These are phyloP conservation scores for Labeo catla DNA, from an alignment of 2,113 vertebrate genomes.

Conservation along the genomic window DNA sequence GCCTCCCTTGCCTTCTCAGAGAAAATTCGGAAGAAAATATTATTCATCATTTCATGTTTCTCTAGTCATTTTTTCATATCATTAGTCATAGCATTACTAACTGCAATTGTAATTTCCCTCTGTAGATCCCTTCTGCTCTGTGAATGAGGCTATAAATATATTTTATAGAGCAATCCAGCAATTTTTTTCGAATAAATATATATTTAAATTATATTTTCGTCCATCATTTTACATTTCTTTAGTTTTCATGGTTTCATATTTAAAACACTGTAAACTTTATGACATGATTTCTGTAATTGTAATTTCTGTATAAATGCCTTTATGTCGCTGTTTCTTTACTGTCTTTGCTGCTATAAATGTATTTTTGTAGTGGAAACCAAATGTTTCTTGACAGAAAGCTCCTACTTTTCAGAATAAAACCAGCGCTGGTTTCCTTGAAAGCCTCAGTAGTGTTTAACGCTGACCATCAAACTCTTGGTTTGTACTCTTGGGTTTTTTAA, in stretches of 20 bases:
- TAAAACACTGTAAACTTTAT: not conserved
- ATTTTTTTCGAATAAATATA: not conserved
- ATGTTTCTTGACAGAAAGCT: conserved; percentile 30
- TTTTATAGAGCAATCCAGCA: not conserved
- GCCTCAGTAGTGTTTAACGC: conserved; percentile 29
- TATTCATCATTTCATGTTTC: no score
- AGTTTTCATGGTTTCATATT: not conserved
- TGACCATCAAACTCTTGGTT: conserved; percentile 33
- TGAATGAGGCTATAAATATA: not conserved
- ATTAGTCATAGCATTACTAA: no score
- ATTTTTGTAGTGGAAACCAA: conserved; percentile 32
- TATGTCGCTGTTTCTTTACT: not conserved
- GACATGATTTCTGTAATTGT: not conserved
- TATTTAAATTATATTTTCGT: not conserved
- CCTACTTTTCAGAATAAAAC: conserved; percentile 25
- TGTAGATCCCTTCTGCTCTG: no score
- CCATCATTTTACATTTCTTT: not conserved
- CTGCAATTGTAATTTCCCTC: no score
- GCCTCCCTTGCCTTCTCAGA: no score
- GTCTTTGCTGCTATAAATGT: conserved; percentile 12
- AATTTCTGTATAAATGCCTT: not conserved
- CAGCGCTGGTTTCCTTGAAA: conserved; percentile 12
- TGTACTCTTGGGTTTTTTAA: not conserved
- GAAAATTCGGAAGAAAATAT: no score
- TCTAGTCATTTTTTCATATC: no score